phyloP scores from a whole-genome alignment of 2,113 vertebrate genomes.

The Calcarius ornatus region DNA sequence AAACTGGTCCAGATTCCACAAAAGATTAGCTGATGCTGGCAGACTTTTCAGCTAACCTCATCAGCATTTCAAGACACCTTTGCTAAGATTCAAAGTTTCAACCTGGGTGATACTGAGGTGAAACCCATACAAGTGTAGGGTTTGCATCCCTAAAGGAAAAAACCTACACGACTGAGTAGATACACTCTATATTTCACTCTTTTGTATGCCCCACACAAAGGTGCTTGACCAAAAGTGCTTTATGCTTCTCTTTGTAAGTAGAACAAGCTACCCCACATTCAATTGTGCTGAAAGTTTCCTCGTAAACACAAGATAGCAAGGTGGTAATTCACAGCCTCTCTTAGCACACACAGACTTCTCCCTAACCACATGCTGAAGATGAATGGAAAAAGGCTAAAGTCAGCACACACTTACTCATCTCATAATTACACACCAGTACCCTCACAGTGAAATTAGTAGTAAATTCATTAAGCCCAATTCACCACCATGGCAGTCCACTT shows the following conservation, averaged over 20 bases:
- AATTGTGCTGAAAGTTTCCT: not conserved
- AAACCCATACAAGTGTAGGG: not conserved
- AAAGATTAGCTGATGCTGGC: slow-evolving; percentile 41
- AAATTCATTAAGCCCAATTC: not conserved
- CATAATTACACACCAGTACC: not conserved
- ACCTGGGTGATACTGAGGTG: not conserved
- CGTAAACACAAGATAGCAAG: not conserved
- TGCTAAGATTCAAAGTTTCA: not conserved
- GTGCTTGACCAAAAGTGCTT: not conserved
- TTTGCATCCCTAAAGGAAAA: not conserved
- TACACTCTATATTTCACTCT: not conserved
- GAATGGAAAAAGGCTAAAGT: slow-evolving; percentile 2
- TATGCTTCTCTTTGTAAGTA: not conserved
- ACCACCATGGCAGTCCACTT: not conserved
- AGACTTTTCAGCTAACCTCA: slow-evolving; percentile 29
- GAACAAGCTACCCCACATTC: not conserved
- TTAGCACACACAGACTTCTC: not conserved
- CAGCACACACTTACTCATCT: not conserved
- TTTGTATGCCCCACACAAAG: not conserved
- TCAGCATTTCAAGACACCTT: not conserved
- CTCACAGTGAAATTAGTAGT: not conserved
- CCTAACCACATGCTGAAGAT: not conserved
- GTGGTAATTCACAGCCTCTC: not conserved
- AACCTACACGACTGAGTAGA: not conserved
- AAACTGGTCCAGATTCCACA: slow-evolving; percentile 40